Evolutionary conservation across 2,797 vertebrate genomes (phyloP).

Genomic region (Peromyscus nudipes): DNA sequence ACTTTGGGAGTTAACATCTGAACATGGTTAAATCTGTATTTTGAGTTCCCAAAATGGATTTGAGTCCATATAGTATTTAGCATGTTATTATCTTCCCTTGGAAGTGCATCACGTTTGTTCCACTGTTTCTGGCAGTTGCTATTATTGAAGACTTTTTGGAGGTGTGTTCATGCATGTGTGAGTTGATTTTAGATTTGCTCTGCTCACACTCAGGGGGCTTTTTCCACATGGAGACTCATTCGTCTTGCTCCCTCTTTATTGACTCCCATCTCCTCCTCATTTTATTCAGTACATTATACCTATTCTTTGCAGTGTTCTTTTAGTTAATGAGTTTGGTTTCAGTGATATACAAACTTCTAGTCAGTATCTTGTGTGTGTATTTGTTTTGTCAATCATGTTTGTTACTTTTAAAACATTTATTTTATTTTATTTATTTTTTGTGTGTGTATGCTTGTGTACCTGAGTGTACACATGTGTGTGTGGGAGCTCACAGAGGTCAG

Average conservation of each 20-base stretch:
- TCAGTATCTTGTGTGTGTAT: background rate
- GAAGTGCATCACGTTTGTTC: background rate
- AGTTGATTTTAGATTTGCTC: background rate
- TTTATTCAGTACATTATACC: background rate
- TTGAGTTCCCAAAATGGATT: background rate
- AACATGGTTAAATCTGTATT: background rate
- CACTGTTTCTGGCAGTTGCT: background rate
- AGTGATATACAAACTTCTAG: background rate
- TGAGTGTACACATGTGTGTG: background rate
- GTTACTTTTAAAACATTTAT: background rate
- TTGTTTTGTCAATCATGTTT: slow-evolving; percentile 41
- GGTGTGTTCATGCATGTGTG: background rate
- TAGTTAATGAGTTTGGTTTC: background rate
- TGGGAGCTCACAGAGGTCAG: background rate
- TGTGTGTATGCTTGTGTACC: background rate
- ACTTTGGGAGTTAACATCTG: background rate
- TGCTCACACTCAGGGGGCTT: background rate
- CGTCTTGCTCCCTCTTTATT: background rate
- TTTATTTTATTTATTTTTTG: background rate
- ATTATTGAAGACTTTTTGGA: background rate
- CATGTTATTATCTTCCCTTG: background rate
- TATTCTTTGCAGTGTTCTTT: background rate
- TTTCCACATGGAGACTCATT: background rate
- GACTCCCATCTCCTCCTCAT: background rate
- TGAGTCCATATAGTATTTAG: background rate